Evolutionary conservation across 2,888 invertebrate genomes (phyloP).

Genomic region (Leptogaster cylindrica): DNA sequence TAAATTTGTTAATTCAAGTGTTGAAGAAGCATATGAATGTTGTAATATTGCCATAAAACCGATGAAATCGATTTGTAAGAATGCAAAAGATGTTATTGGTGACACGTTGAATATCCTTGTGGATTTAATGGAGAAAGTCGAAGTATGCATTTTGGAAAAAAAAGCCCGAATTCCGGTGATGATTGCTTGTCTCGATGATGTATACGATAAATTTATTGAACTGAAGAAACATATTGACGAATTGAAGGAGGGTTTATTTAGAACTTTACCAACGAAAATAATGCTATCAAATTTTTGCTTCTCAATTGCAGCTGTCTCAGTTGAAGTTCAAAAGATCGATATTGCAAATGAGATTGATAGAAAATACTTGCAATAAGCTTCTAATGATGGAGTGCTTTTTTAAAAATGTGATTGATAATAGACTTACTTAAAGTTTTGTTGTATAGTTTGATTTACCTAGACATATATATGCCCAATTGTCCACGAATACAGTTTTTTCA

Average conservation of each 20-base stretch:
- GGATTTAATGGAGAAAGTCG: slow-evolving; percentile 52
- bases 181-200: slow-evolving; percentile 50
- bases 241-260: slow-evolving; percentile 49
- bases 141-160: slow-evolving; percentile 52
- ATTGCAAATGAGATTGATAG: slow-evolving; percentile 43
- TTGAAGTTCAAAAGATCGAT: slow-evolving; percentile 48
- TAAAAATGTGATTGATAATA: too few species aligned
- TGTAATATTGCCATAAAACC: slow-evolving; percentile 54
- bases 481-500: too few species aligned
- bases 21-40: slow-evolving; percentile 52
- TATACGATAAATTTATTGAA: slow-evolving; percentile 50
- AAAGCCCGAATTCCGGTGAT: slow-evolving; percentile 51
- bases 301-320: slow-evolving; percentile 52
- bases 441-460: too few species aligned
- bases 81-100: slow-evolving; percentile 49
- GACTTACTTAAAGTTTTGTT: too few species aligned
- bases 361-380: slow-evolving; percentile 13
- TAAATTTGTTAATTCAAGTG: slow-evolving; percentile 51
- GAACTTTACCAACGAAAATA: slow-evolving; percentile 52
- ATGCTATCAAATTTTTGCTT: slow-evolving; percentile 54
- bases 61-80: slow-evolving; percentile 52
- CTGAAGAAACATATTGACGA: slow-evolving; percentile 50
- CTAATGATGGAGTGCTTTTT: too few species aligned
- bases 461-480: too few species aligned
- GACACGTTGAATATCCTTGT: slow-evolving; percentile 51